These are phyloP conservation scores for Drosophila varians DNA, from an alignment of 1,140 invertebrate genomes.

Conservation along the genomic window DNA sequence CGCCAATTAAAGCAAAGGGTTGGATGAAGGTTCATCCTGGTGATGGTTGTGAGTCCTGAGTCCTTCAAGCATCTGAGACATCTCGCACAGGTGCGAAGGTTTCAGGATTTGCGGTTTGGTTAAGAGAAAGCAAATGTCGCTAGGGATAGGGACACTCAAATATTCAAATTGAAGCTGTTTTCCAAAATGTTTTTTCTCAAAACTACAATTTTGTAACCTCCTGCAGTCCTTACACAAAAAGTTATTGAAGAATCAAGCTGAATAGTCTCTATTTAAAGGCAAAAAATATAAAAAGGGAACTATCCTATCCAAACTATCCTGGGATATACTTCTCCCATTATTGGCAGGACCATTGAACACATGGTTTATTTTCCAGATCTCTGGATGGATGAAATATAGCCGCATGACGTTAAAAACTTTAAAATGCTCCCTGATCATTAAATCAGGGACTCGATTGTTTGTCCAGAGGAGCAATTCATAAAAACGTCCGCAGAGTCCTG, in stretches of 20 bases:
- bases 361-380: conserved; percentile 25
- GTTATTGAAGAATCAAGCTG: too few relatives aligned
- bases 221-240: too few relatives aligned
- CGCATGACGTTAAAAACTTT: conserved; percentile 53
- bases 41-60: neutral
- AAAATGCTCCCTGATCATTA: conserved; percentile 40
- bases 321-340: neutral
- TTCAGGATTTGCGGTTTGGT: conserved; percentile 33
- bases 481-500: conserved; percentile 58
- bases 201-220: too few relatives aligned
- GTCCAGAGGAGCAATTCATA: conserved; percentile 52
- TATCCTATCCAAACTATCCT: too few relatives aligned
- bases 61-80: conserved; percentile 12
- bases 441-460: conserved; percentile 27
- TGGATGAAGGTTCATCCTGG: neutral
- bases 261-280: too few relatives aligned
- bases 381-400: conserved; percentile 31
- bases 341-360: conserved; percentile 16
- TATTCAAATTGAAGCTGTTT: too few relatives aligned
- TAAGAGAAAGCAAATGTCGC: conserved; percentile 10
- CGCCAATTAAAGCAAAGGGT: conserved; percentile 52
- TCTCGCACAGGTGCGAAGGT: conserved; percentile 54
- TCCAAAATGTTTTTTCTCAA: too few relatives aligned
- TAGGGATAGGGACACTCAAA: neutral
- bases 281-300: too few relatives aligned